Base-by-base conservation (phyloP, 2,888 invertebrate species). In the Drosophila rubida region DNA sequence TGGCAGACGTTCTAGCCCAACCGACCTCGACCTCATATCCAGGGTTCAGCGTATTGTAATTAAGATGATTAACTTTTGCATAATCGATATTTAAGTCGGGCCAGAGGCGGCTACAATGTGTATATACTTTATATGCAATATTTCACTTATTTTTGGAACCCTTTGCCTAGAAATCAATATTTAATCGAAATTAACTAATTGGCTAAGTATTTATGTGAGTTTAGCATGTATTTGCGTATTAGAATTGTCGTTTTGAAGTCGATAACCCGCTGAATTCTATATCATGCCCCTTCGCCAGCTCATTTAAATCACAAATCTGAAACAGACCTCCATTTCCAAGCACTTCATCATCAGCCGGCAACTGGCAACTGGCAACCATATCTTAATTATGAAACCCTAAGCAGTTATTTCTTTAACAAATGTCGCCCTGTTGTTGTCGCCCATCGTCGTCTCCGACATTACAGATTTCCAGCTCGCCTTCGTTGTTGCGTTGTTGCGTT, bases 51-150 rank as follows among this genome's bases (percentile, higher is more conserved):
- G 14, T 27, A 39, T 49, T 60, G 62, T 69, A 78, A 87, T 87
- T 87, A 84, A 76, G 87, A 81, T 68, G 85, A 82, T 82, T 87
- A 82, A 81, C 60, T 81, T 82, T 66, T 70, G 81, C 72, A 81
- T 82, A 75, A 78, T 70, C 75, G 61, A 68, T 62, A 50, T 54
- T 58, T 44, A 42, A 23, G 19, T 25, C 7, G 19, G 22, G 7
- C 35, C 35, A 13, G 41, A 39, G n/a, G 16, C 23, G 23, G 19
- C 8, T 11, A 5, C 13, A 19, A 32, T 30, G 4, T n/a, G 11
- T 11, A 11, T 11, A n/a, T n/a, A 11, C 1, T 32, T n/a, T 32
- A 32, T n/a, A 32, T 32, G 4, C 0, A 32, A 32, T 30, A 4
- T 4, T 11, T 30, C 11, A 11, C 30, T 30, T 30, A 9, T 11